Evolutionary conservation across 2,888 invertebrate genomes (phyloP).

Genomic region (Brassicogethes aeneus): DNA sequence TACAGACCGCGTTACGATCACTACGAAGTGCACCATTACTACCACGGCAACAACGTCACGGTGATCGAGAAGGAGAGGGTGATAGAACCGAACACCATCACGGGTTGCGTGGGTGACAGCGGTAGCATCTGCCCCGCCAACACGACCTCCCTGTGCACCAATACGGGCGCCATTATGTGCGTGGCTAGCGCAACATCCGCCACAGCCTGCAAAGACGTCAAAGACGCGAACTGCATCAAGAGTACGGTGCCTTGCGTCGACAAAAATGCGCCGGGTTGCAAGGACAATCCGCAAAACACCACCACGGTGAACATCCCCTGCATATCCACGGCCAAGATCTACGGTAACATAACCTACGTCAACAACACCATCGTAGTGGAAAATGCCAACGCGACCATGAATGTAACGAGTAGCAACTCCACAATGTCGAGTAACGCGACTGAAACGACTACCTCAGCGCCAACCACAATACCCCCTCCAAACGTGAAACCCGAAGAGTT

Average conservation of each 20-base stretch:
- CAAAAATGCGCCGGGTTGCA: constrained; percentile 28
- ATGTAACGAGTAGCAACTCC: constrained; percentile 6
- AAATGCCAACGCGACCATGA: constrained; percentile 6
- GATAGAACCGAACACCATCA: constrained; percentile 32
- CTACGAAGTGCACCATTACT: constrained; percentile 36
- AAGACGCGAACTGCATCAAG: constrained; percentile 29
- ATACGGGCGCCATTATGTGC: constrained; percentile 37
- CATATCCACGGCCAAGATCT: constrained; percentile 29
- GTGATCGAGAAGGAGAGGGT: constrained; percentile 27
- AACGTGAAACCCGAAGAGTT: constrained; percentile 20
- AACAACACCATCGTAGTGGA: constrained; percentile 23
- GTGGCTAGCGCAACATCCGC: constrained; percentile 32
- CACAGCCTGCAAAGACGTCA: constrained; percentile 28
- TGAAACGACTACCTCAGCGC: constrained; percentile 5
- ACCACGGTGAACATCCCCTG: constrained; percentile 30
- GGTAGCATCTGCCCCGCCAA: constrained; percentile 32
- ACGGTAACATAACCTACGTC: constrained; percentile 23
- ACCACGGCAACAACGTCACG: constrained; percentile 30
- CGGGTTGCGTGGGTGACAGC: constrained; percentile 32
- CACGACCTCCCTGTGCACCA: constrained; percentile 35
- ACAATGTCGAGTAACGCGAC: constrained; percentile 12
- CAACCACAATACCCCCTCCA: constrained; percentile 6
- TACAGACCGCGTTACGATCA: constrained; percentile 30
- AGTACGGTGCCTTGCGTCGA: constrained; percentile 32
- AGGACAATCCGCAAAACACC: constrained; percentile 20